phyloP scores from a whole-genome alignment of 2,888 invertebrate species.

The Lomographa bimaculata region DNA sequence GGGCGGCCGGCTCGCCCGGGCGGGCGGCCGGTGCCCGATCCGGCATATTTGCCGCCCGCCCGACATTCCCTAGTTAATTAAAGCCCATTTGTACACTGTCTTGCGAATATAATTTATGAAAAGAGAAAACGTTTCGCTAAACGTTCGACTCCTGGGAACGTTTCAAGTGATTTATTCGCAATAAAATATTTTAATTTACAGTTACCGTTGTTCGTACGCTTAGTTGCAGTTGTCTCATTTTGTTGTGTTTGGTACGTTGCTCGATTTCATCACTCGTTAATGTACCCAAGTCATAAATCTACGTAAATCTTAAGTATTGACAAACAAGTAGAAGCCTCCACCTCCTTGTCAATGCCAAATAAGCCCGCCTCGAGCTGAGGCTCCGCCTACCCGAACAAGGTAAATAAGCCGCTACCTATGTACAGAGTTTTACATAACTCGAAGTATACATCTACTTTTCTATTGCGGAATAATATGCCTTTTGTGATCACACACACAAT shows the following conservation, averaged over 20 bases:
- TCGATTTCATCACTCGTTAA: too few relatives aligned
- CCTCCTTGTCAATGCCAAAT: constrained; percentile 80
- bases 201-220: neutral
- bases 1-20: constrained; percentile 37
- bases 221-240: constrained; percentile 1
- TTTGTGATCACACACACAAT: too few relatives aligned
- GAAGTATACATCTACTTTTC: constrained; percentile 52
- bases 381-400: constrained; percentile 75
- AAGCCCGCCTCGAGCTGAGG: constrained; percentile 78
- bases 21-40: constrained; percentile 50
- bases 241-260: constrained; percentile 1
- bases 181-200: constrained; percentile 7
- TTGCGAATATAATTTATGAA: constrained; percentile 74
- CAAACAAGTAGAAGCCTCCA: constrained; percentile 66
- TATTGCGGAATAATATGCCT: constrained; percentile 28
- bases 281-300: constrained; percentile 23
- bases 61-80: constrained; percentile 80
- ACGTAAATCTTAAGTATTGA: constrained; percentile 49
- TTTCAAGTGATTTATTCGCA: constrained; percentile 28
- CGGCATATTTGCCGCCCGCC: constrained; percentile 73
- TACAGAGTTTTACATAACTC: constrained; percentile 66
- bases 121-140: constrained; percentile 60
- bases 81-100: constrained; percentile 79
- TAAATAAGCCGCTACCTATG: constrained; percentile 70
- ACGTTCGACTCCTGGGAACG: constrained; percentile 53